Conservation (phyloP, 1,140 invertebrate species). For the Agrilus planipennis region DNA sequence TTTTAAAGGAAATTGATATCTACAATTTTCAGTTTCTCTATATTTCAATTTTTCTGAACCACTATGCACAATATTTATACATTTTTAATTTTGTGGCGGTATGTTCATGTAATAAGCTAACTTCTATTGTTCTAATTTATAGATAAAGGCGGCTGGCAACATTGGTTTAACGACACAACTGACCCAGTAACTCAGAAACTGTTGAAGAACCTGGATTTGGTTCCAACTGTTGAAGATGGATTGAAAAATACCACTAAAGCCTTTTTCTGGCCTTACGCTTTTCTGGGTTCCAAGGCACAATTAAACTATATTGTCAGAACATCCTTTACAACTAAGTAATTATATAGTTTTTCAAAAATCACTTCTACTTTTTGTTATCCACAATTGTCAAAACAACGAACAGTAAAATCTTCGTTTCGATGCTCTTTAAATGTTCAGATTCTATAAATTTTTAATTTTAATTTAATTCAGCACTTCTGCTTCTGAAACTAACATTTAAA, state of each 20-base stretch:
- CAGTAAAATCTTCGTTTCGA: background rate
- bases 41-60: too few species aligned
- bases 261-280: constrained; percentile 61
- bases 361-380: background rate
- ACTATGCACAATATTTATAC: too few species aligned
- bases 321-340: constrained; percentile 50
- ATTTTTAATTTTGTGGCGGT: too few species aligned
- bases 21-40: too few species aligned
- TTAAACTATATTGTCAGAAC: constrained; percentile 55
- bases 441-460: too few species aligned
- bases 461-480: too few species aligned
- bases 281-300: constrained; percentile 51
- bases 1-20: too few species aligned
- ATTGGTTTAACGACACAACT: constrained; percentile 51
- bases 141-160: constrained; percentile 60
- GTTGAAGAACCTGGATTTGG: constrained; percentile 50
- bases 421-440: background rate
- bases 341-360: constrained; percentile 4
- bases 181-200: constrained; percentile 44
- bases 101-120: too few species aligned
- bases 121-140: too few species aligned
- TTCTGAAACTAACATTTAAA: too few species aligned
- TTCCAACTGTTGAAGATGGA: constrained; percentile 47
- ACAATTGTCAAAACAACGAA: background rate
- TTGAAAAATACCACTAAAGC: constrained; percentile 55